phyloP scores from a whole-genome alignment of 2,888 invertebrate genomes.

The Scotopteryx bipunctaria region DNA sequence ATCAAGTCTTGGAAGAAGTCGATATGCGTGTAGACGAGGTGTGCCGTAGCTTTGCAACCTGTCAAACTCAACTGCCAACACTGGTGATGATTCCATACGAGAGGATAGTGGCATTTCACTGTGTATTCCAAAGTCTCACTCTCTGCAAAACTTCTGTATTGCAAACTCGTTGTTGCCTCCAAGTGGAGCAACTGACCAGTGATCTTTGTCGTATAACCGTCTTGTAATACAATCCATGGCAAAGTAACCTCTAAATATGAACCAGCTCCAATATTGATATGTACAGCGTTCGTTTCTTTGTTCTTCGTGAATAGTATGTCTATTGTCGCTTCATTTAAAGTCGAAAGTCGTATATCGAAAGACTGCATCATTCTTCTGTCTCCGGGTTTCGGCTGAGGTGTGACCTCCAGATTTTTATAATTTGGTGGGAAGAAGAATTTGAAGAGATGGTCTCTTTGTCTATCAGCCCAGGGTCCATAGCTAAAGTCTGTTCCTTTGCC shows the following conservation, averaged over 20 bases:
- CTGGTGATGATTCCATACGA: slow-evolving; percentile 98
- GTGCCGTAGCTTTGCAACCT: slow-evolving; percentile 96
- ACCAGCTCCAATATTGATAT: slow-evolving; percentile 97
- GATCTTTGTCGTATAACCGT: slow-evolving; percentile 95
- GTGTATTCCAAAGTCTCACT: slow-evolving; percentile 98
- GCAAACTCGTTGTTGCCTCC: slow-evolving; percentile 97
- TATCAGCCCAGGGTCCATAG: slow-evolving; percentile 99
- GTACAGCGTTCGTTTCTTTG: slow-evolving; percentile 97
- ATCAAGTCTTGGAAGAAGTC: slow-evolving; percentile 98
- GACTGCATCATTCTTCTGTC: slow-evolving; percentile 94
- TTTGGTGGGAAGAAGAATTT: slow-evolving; percentile 98
- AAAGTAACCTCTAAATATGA: slow-evolving; percentile 98
- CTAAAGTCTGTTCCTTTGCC: slow-evolving; percentile 98
- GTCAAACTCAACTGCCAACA: slow-evolving; percentile 96
- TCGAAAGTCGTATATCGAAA: slow-evolving; percentile 95
- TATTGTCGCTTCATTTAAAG: slow-evolving; percentile 95
- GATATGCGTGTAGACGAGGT: slow-evolving; percentile 97
- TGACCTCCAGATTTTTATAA: slow-evolving; percentile 90
- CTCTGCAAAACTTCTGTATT: slow-evolving; percentile 95
- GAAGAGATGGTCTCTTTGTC: slow-evolving; percentile 97
- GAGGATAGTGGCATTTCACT: slow-evolving; percentile 94
- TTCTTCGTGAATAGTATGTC: slow-evolving; percentile 98
- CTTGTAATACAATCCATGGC: slow-evolving; percentile 95
- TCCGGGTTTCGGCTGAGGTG: slow-evolving; percentile 92
- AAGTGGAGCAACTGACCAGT: slow-evolving; percentile 96